Conservation (phyloP, 2,113 vertebrate species). For the Acrocephalus kingi region DNA sequence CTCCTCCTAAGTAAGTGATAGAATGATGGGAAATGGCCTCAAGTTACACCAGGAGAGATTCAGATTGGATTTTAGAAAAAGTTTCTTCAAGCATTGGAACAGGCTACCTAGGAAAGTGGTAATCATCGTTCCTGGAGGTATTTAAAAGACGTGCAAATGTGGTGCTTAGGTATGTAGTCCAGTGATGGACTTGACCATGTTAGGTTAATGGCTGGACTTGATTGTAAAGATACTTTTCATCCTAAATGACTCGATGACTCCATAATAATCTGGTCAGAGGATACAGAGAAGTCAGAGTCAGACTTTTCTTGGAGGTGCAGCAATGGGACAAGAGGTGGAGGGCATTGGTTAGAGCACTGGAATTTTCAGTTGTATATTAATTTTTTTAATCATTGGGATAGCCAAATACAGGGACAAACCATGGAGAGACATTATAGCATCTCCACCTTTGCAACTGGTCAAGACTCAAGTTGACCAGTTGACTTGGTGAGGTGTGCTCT, state of each 20-base stretch:
- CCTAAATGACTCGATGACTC: not conserved
- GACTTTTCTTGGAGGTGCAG: not conserved
- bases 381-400: not conserved
- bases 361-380: not conserved
- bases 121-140: not conserved
- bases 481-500: not conserved
- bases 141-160: fast-evolving
- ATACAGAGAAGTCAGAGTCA: not conserved
- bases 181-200: not conserved
- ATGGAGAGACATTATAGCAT: not conserved
- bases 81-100: not conserved
- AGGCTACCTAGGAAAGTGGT: not conserved
- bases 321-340: not conserved
- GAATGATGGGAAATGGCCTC: not conserved
- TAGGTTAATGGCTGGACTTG: not conserved
- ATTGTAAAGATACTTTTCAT: not conserved
- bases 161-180: not conserved
- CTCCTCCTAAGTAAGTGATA: not conserved
- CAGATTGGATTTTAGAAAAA: not conserved
- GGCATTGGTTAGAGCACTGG: not conserved
- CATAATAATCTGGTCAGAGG: not conserved
- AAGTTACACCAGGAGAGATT: not conserved
- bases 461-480: not conserved
- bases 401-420: not conserved
- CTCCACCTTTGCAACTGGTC: not conserved